Conservation (phyloP, 2,888 invertebrate species). For the Atethmia centrago region DNA sequence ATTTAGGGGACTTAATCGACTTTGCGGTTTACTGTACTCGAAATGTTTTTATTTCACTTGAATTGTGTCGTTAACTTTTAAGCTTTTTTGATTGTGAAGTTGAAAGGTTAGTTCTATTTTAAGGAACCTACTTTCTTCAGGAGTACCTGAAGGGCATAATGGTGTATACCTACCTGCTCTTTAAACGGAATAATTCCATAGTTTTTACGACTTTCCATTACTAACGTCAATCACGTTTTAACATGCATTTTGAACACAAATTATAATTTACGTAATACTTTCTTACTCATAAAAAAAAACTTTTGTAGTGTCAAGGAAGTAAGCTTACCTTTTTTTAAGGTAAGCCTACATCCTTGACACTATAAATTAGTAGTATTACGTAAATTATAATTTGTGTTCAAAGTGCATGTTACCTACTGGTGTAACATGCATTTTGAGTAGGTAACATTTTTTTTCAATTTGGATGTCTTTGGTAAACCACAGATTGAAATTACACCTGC, state of each 20-base stretch:
- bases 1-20: slow-evolving; percentile 29
- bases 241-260: slow-evolving; percentile 25
- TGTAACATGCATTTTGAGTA: too few relatives aligned
- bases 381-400: too few relatives aligned
- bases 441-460: too few relatives aligned
- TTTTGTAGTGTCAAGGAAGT: neutral
- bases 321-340: neutral
- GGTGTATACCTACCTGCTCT: neutral
- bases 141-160: neutral
- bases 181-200: slow-evolving; percentile 10
- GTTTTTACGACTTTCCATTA: slow-evolving; percentile 11
- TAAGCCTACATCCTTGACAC: too few relatives aligned
- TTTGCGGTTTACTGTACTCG: slow-evolving; percentile 24
- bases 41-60: slow-evolving; percentile 31
- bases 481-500: neutral
- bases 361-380: too few relatives aligned
- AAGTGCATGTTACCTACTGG: too few relatives aligned
- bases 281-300: neutral
- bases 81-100: slow-evolving; percentile 14
- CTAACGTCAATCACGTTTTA: slow-evolving; percentile 25
- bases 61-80: slow-evolving; percentile 22
- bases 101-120: slow-evolving; percentile 7
- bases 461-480: neutral
- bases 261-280: neutral
- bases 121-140: neutral